Base-by-base conservation (phyloP, 2,113 vertebrate species). In the Ictalurus furcatus region DNA sequence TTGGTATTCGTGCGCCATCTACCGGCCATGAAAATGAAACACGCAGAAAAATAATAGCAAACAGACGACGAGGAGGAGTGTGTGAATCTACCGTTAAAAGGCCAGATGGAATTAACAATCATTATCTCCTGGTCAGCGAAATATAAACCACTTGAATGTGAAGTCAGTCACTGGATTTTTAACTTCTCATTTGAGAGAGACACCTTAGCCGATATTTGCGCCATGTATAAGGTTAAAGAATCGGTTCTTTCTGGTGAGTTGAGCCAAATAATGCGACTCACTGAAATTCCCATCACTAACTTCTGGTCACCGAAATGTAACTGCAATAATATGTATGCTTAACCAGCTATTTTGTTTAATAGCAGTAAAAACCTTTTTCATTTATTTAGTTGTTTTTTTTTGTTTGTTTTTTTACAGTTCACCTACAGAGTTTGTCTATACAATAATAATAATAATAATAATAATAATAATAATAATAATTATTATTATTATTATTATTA, bases 1-100 rank as follows among this genome's bases (percentile, higher is more conserved):
- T 58, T 82, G 30, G 80, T 83, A 25, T 61, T 40, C 23, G 30
- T 83, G 11, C 56, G 56, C 80, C 80, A 83, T 83, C 80, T 83
- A 83, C 19, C 7, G 80, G 80, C 61, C 80, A 83, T 11, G 1
- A 40, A 21, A 13, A 37, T 61, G 1, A 30, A 81, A 23, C 52
- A 81, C 78, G 14, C 1, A 4, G 37, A 16, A 54, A 78, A 78
- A 28, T 13, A n/a, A n/a, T 17, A 7, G 3, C 28, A 16, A 78
- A 48, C 8, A 14, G 13, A 78, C 40, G 44, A 78, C 23, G 17
- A 30, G 48, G 17, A 30, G 48, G 78, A 80, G n/a, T 54, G 34
- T 19, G 52, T 81, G 79, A 17, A n/a, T 13, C 19, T 74, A 28
- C 5, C 13, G 12, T 16, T 52, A 79, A 52, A 79, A 28, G 9